Conservation (phyloP, 2,888 invertebrate species). For the Cataglyphis rosenhaueri region DNA sequence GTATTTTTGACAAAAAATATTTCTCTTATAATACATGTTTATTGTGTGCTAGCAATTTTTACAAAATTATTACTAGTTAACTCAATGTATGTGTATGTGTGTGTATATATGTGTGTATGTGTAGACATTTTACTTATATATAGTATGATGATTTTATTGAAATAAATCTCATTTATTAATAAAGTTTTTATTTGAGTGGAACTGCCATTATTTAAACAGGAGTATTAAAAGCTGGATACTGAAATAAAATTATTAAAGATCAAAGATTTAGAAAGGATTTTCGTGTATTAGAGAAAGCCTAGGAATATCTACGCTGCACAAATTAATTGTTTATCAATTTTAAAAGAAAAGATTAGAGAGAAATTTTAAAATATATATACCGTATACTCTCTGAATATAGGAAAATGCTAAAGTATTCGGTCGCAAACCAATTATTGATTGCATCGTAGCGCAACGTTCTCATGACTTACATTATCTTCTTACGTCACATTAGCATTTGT, state of each 20-base stretch:
- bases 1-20: not conserved
- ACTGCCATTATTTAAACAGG: not conserved
- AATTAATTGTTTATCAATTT: not conserved
- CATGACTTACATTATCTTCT: slow-evolving; percentile 20
- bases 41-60: not conserved
- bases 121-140: not conserved
- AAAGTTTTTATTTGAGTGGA: not conserved
- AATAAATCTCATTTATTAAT: not conserved
- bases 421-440: not conserved
- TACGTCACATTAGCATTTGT: not conserved
- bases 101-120: not conserved
- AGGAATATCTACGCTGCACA: not conserved
- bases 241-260: not conserved
- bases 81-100: not conserved
- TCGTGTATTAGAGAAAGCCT: not conserved
- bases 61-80: not conserved
- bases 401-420: not conserved
- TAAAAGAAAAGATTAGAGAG: not conserved
- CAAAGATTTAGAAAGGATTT: not conserved
- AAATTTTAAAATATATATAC: not conserved
- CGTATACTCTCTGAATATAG: not conserved
- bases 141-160: not conserved
- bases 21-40: not conserved
- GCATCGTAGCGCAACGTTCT: not conserved
- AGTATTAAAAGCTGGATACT: not conserved